Percentiles rank a stretch among this genome's conserved stretches.
Evolutionary conservation across 2,888 invertebrate species (phyloP).

Genomic region (Mythimna vitellina): DNA sequence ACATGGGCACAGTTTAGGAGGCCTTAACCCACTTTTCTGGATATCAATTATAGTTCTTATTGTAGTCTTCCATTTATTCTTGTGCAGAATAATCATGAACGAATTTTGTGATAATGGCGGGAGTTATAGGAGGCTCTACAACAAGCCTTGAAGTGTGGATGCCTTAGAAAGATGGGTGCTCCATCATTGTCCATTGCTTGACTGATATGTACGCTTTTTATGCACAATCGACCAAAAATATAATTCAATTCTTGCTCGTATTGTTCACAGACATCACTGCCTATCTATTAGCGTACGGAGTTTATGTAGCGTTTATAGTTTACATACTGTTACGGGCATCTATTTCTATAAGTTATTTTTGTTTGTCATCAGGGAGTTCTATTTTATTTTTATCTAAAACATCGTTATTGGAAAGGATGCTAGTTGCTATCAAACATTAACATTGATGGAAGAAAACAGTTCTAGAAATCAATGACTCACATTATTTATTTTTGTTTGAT

Average conservation of each 20-base stretch:
- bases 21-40: constrained; percentile 98
- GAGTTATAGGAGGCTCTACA: constrained; percentile 93
- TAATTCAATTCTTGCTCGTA: constrained; percentile 46
- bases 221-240: constrained; percentile 64
- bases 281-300: constrained; percentile 34
- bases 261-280: constrained; percentile 54
- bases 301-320: constrained; percentile 22
- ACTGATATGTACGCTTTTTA: constrained; percentile 69
- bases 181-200: constrained; percentile 66
- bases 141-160: constrained; percentile 90
- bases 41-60: constrained; percentile 96
- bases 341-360: constrained; percentile 25
- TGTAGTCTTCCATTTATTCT: constrained; percentile 97
- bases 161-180: constrained; percentile 68
- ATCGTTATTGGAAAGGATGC: constrained; percentile 20
- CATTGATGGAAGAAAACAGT: constrained; percentile 33
- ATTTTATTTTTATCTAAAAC: constrained; percentile 42
- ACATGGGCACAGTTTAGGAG: constrained; percentile 97
- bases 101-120: constrained; percentile 95
- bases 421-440: constrained; percentile 39
- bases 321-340: constrained; percentile 1
- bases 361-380: constrained; percentile 6
- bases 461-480: constrained; percentile 26
- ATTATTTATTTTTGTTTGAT: constrained; percentile 44
- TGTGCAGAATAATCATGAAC: constrained; percentile 97